Conservation (phyloP, 1,140 invertebrate species). For the Zaprionus africanus region DNA sequence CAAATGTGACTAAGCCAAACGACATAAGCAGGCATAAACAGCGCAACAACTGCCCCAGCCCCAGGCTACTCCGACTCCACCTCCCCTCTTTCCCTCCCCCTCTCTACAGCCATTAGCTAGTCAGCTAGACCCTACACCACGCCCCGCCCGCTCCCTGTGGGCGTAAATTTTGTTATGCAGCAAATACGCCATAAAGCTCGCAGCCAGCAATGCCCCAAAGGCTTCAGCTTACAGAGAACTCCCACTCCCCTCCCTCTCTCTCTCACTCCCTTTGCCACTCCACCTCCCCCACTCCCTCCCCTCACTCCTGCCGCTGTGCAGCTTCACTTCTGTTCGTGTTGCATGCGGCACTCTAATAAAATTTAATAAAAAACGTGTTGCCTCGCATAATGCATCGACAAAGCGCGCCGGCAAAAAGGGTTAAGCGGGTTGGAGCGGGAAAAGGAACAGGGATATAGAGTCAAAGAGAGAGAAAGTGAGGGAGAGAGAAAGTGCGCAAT, state of each 20-base stretch:
- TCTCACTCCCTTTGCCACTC: not conserved
- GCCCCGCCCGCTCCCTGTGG: constrained; percentile 44
- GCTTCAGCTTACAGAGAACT: constrained; percentile 4
- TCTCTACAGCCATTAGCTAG: not conserved
- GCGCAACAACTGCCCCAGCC: constrained; percentile 20
- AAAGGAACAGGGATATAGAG: not conserved
- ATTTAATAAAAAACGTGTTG: constrained; percentile 82
- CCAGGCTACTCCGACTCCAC: not conserved
- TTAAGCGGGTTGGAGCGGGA: constrained; percentile 1
- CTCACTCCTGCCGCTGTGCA: not conserved
- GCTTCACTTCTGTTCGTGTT: constrained; percentile 39
- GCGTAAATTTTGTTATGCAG: constrained; percentile 79
- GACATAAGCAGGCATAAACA: constrained; percentile 81
- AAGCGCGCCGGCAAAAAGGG: constrained; percentile 36
- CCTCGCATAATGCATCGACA: constrained; percentile 73
- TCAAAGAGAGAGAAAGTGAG: not conserved
- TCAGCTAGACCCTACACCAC: not conserved
- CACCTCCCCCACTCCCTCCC: not conserved
- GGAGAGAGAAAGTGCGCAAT: not conserved
- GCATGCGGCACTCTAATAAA: constrained; percentile 78
- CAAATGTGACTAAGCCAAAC: constrained; percentile 81
- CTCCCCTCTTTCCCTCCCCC: not conserved
- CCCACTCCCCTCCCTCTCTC: not conserved
- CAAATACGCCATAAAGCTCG: constrained; percentile 76
- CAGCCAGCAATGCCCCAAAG: constrained; percentile 29